A percentile compares a stretch with the other conserved stretches of the same genome.
phyloP scores from a whole-genome alignment of 2,888 invertebrate species.

The Lasioglossum marginatum region DNA sequence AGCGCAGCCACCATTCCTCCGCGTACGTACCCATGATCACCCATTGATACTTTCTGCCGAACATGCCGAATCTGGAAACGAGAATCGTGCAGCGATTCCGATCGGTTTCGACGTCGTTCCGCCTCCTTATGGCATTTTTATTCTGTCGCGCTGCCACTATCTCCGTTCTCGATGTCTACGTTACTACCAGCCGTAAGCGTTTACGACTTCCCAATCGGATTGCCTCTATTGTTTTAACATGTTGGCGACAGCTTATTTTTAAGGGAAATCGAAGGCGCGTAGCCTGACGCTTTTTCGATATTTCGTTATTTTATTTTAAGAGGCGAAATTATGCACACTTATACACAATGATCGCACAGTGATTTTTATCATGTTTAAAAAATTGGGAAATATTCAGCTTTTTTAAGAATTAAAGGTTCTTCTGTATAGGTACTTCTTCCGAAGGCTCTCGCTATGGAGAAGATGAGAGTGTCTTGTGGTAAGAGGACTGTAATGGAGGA shows the following conservation, averaged over 20 bases:
- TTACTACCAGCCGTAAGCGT: neutral
- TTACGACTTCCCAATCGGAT: neutral
- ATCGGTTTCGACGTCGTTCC: neutral
- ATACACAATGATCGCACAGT: too few relatives aligned
- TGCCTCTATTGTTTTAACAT: slow-evolving; percentile 2
- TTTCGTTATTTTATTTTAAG: neutral
- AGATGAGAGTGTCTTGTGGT: neutral
- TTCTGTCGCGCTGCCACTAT: neutral
- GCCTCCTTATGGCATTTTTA: neutral
- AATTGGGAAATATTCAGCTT: too few relatives aligned
- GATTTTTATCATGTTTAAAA: too few relatives aligned
- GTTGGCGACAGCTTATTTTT: neutral
- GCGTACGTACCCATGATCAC: slow-evolving; percentile 95
- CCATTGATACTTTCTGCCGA: slow-evolving; percentile 97
- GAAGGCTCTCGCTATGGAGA: neutral
- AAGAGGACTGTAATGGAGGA: neutral
- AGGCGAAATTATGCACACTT: neutral
- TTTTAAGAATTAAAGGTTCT: neutral
- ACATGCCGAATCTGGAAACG: slow-evolving; percentile 90
- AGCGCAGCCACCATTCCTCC: slow-evolving; percentile 89
- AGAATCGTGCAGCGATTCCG: neutral
- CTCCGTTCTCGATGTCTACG: neutral
- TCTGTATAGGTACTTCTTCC: neutral
- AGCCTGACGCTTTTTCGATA: neutral
- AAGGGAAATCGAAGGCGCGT: neutral